Percentiles rank a stretch among this genome's conserved stretches.
Evolutionary conservation across 2,797 vertebrate genomes (phyloP).

Genomic region (Characodon lateralis): DNA sequence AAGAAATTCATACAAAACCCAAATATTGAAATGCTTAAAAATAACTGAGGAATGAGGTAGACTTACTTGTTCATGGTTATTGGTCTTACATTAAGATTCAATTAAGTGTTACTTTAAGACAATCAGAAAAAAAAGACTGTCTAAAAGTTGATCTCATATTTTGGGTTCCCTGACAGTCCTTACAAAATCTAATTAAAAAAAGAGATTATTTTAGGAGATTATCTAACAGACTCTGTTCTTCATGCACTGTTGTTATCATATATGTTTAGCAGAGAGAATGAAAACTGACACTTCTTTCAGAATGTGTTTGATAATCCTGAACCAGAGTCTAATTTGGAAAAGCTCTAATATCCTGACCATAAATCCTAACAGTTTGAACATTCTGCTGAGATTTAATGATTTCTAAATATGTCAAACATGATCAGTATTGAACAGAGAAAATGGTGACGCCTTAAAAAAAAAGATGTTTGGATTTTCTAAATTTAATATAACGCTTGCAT

Average conservation of each 20-base stretch:
- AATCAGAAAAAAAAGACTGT: neutral
- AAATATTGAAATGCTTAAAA: neutral
- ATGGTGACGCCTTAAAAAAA: neutral
- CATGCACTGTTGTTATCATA: constrained; percentile 18
- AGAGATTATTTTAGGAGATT: constrained; percentile 49
- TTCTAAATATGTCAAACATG: neutral
- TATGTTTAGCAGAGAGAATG: constrained; percentile 29
- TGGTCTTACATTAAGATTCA: neutral
- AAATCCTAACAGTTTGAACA: neutral
- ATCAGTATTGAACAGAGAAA: neutral
- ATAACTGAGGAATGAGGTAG: neutral
- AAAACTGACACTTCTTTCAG: constrained; percentile 17
- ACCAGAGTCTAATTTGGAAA: neutral
- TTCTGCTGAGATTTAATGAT: neutral
- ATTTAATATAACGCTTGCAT: neutral
- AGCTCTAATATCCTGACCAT: neutral
- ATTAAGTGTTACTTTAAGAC: too few species aligned
- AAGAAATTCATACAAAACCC: neutral
- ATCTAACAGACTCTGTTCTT: constrained; percentile 23
- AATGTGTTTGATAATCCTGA: neutral
- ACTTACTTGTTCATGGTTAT: neutral
- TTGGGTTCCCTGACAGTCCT: constrained; percentile 27
- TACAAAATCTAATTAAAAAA: constrained; percentile 56
- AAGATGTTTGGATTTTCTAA: too few species aligned
- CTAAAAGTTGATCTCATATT: constrained; percentile 19